Evolutionary conservation across 2,113 vertebrate species (phyloP).

Genomic region (Pantherophis guttatus): DNA sequence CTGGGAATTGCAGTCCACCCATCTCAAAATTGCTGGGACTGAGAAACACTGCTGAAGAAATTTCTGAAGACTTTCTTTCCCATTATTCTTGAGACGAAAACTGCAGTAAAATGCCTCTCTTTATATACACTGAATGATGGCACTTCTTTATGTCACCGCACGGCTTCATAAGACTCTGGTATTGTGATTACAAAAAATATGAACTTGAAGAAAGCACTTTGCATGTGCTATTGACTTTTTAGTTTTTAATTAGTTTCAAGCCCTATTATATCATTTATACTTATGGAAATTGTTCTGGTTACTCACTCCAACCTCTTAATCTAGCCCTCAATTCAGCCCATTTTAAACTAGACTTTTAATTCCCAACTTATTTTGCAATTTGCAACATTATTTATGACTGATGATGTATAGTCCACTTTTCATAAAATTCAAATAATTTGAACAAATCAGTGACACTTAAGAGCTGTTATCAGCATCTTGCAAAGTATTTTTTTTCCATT

Average conservation of each 20-base stretch:
- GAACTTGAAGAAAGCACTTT: neutral
- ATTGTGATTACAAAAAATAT: neutral
- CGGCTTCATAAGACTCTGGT: neutral
- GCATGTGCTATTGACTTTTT: neutral
- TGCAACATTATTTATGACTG: constrained; percentile 43
- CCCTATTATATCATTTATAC: neutral
- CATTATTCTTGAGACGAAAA: neutral
- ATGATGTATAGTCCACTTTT: constrained; percentile 64
- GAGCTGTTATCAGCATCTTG: constrained; percentile 54
- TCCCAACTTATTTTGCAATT: neutral
- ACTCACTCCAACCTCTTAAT: neutral
- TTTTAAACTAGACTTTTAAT: neutral
- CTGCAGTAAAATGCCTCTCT: neutral
- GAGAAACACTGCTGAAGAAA: neutral
- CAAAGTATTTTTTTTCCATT: constrained; percentile 42
- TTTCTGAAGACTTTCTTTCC: neutral
- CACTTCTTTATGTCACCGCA: neutral
- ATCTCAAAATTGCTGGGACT: neutral
- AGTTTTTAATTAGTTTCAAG: neutral
- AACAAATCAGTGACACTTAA: constrained; percentile 57
- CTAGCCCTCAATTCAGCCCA: neutral
- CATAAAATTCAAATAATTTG: constrained; percentile 38
- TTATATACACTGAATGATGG: neutral
- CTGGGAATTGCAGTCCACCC: neutral
- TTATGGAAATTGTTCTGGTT: neutral